Evolutionary conservation across 2,888 invertebrate genomes (phyloP).

Genomic region (Trichopoda pennipes): DNA sequence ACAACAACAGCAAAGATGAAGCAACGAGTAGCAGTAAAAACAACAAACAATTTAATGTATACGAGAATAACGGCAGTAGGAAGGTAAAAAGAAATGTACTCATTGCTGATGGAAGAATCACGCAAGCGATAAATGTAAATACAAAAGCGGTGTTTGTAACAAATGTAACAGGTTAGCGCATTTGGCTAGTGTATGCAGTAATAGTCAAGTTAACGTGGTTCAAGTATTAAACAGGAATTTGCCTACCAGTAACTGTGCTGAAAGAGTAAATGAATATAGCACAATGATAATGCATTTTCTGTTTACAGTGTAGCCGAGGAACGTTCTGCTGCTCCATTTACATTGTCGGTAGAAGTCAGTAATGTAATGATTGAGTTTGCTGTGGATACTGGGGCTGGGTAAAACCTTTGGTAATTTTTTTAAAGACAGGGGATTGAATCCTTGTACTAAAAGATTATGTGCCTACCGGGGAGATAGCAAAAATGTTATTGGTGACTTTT

Average conservation of each 20-base stretch:
- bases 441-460: conserved; percentile 8
- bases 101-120: conserved; percentile 31
- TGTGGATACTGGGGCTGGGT: conserved; percentile 13
- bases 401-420: conserved; percentile 10
- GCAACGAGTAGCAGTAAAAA: conserved; percentile 2
- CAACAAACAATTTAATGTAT: conserved; percentile 20
- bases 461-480: conserved; percentile 10
- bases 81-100: conserved; percentile 18
- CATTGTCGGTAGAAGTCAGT: no score
- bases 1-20: conserved; percentile 18
- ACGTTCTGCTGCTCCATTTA: no score
- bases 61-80: conserved; percentile 17
- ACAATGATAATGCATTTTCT: conserved; percentile 20
- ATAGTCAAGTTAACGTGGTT: no score
- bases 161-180: conserved; percentile 25
- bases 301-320: no score
- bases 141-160: conserved; percentile 9
- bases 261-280: conserved; percentile 5
- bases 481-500: conserved; percentile 25
- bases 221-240: conserved; percentile 7
- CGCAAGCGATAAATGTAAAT: no score
- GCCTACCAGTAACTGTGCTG: neutral
- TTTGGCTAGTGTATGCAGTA: conserved; percentile 37
- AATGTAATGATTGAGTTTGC: no score
- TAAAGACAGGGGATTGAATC: neutral